phyloP scores from a whole-genome alignment of 1,140 invertebrate genomes.

The Trichoplusia ni region DNA sequence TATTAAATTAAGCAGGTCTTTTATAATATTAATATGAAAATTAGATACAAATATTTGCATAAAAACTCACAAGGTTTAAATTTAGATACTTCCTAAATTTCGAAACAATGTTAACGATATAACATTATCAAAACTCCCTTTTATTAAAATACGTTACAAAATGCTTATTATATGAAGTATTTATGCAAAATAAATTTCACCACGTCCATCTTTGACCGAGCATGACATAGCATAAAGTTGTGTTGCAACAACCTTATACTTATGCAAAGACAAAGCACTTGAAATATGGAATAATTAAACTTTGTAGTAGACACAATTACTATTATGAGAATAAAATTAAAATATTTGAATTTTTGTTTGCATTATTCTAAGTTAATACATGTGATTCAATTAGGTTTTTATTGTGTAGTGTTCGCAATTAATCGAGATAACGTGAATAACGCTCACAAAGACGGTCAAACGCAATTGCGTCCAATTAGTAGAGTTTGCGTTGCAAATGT shows the following conservation, averaged over 20 bases:
- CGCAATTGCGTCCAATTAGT: constrained; percentile 66
- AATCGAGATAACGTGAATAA: constrained; percentile 53
- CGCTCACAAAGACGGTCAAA: constrained; percentile 58
- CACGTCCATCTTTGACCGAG: not conserved
- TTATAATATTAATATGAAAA: too few species aligned
- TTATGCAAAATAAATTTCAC: constrained; percentile 5
- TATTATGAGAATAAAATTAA: constrained; percentile 29
- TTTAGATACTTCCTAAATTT: too few species aligned
- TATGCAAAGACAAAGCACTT: constrained; percentile 29
- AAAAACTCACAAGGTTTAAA: too few species aligned
- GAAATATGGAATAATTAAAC: constrained; percentile 36
- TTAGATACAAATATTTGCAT: too few species aligned
- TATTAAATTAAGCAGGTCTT: too few species aligned
- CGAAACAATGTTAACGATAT: too few species aligned
- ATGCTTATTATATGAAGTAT: not conserved
- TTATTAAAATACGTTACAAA: too few species aligned
- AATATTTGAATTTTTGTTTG: constrained; percentile 22
- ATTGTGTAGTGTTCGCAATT: constrained; percentile 48
- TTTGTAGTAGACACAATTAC: constrained; percentile 6
- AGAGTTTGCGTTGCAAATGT: constrained; percentile 47
- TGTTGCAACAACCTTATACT: constrained; percentile 28
- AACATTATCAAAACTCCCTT: too few species aligned
- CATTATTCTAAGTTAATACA: constrained; percentile 23
- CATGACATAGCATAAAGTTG: not conserved
- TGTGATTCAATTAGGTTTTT: constrained; percentile 60